Conservation (phyloP, 2,113 vertebrate genomes). For the Corythaeola cristata region DNA sequence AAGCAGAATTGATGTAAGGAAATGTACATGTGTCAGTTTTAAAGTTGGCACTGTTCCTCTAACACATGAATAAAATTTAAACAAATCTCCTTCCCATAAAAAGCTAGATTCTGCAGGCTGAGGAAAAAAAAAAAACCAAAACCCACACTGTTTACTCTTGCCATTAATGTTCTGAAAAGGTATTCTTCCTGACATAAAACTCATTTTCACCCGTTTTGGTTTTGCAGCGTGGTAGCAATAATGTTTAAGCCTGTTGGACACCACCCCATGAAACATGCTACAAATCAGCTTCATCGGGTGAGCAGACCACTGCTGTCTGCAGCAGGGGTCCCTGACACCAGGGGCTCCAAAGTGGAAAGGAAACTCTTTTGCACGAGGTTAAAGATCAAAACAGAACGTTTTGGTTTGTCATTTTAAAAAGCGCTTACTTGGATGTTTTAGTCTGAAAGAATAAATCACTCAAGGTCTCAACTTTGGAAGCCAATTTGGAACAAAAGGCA, state of each 20-base stretch:
- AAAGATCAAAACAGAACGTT: background rate
- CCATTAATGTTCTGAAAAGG: background rate
- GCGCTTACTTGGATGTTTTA: background rate
- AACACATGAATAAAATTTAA: background rate
- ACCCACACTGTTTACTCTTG: background rate
- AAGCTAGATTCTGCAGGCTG: background rate
- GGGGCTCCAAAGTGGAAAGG: background rate
- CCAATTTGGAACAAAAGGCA: conserved; percentile 19
- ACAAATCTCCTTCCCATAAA: background rate
- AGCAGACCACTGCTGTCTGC: background rate
- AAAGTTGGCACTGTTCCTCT: background rate
- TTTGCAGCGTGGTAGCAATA: background rate
- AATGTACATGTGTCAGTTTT: background rate
- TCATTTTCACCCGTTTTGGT: background rate
- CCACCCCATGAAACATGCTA: background rate
- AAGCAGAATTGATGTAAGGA: background rate
- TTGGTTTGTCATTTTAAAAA: background rate
- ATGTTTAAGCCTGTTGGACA: background rate
- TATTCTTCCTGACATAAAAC: background rate
- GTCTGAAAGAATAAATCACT: background rate
- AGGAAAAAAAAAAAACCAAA: background rate
- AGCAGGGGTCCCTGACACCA: background rate
- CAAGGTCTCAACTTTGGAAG: background rate
- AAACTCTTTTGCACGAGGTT: background rate
- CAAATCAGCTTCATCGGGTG: background rate